phyloP scores from a whole-genome alignment of 2,888 invertebrate species.

The Pseudoips prasinana region DNA sequence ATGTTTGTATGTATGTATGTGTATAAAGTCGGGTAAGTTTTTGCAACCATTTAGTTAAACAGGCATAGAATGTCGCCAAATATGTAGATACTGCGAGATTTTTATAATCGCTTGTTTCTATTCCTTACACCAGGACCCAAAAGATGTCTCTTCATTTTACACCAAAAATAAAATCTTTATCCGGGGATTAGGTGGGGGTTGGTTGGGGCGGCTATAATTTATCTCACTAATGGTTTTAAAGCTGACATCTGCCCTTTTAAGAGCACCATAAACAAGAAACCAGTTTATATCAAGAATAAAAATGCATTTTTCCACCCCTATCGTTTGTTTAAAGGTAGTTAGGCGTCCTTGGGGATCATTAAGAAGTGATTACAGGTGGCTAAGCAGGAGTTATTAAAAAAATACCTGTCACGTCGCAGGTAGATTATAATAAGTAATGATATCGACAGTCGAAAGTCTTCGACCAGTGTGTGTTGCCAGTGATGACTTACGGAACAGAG shows the following conservation, averaged over 20 bases:
- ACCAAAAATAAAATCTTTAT: conserved; percentile 74
- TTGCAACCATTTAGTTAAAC: no score
- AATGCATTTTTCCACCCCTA: conserved; percentile 31
- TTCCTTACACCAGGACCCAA: conserved; percentile 26
- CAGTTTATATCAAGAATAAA: conserved; percentile 34
- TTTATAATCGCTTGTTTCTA: not conserved
- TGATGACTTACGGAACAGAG: no score
- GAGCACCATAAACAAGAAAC: conserved; percentile 36
- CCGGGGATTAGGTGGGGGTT: conserved; percentile 51
- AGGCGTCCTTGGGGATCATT: conserved; percentile 4
- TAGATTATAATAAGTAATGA: no score
- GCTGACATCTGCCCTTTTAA: conserved; percentile 70
- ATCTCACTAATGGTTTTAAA: conserved; percentile 73
- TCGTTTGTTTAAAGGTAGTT: conserved; percentile 24
- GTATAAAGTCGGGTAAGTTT: no score
- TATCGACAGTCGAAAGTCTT: no score
- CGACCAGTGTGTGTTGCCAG: no score
- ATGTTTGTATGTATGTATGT: no score
- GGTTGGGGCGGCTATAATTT: conserved; percentile 52
- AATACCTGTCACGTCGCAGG: no score
- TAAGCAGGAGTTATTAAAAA: no score
- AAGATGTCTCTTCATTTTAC: conserved; percentile 72
- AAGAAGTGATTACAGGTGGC: no score
- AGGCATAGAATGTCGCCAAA: no score
- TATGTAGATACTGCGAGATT: no score